Evolutionary conservation across 1,140 invertebrate genomes (phyloP), one percentile per base, ranked within the genome.

Genomic region (Meloidogyne chitwoodi): DNA sequence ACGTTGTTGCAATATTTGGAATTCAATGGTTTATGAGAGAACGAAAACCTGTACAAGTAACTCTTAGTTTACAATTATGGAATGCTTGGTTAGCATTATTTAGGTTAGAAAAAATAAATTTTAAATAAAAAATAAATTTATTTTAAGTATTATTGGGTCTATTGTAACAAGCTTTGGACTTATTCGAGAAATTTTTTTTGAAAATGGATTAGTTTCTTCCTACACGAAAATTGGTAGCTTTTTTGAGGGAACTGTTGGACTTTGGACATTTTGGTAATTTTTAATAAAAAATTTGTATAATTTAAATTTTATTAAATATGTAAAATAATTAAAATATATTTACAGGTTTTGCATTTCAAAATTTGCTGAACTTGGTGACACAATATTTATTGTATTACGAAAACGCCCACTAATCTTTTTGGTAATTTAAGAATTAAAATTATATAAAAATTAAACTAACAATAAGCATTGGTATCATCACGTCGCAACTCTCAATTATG

Each of bases 1-100:
- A 73, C 31, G 71, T 73, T 22, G 56, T 73, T 12, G 64, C 56
- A 12, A 73, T 73, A 31, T 73, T 73, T 31, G 71, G 44, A 24
- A 73, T 73, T 34, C 71, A 73, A 63, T 66, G 67, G 76, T 44
- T 74, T 29, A 77, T 77, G 76, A 67, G 62, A 48, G 67, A 77
- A 8, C 61, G 74, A 16, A 77, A 77, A 68, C 63, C 76, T 84
- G 96, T 93, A 88, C 92, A 96, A 87, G 89, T 98, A 12, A 90
- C 93, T 77, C 91, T 92, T 22, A 90, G 92, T 8, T 89, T 99
- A 14, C 92, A 92, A 69, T 85, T 94, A 80, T 99, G 96, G 96
- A 98, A 97, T 89, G 91, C 92, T 62, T 88, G 92, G 78, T 88
- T 99, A 77, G 95, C 95, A 3, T 89, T 92, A 22, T 98, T 73